Conservation (phyloP, 1,140 invertebrate genomes). For the Drosophila teissieri region DNA sequence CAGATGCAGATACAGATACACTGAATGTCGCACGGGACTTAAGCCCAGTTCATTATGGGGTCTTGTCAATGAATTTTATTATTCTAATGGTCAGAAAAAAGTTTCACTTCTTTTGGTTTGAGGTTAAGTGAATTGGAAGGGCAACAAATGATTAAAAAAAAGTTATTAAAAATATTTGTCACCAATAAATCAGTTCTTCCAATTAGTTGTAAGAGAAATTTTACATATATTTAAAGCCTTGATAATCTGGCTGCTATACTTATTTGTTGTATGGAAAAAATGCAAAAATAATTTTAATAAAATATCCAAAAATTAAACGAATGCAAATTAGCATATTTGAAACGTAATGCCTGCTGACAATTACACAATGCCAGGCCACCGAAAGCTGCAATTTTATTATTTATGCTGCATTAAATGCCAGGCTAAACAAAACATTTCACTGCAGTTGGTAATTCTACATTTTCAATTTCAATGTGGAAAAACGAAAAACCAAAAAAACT, state of each 20-base stretch:
- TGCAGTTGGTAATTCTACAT: conserved; percentile 11
- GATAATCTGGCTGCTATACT: background rate
- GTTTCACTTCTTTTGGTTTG: background rate
- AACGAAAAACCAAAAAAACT: conserved; percentile 2
- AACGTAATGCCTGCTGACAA: conserved; percentile 74
- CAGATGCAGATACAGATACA: conserved; percentile 36
- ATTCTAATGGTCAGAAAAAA: conserved; percentile 20
- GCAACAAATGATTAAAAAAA: too few relatives aligned
- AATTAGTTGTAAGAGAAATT: conserved; percentile 1
- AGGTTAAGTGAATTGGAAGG: too few relatives aligned
- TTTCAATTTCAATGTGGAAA: conserved; percentile 19
- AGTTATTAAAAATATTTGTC: background rate
- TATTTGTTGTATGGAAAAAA: conserved; percentile 4
- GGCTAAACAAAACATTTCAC: conserved; percentile 29
- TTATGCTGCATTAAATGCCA: conserved; percentile 68
- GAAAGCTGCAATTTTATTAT: conserved; percentile 63
- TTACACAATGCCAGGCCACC: conserved; percentile 41
- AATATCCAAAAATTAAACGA: conserved; percentile 57
- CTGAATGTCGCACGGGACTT: background rate
- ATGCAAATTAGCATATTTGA: conserved; percentile 78
- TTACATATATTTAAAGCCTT: background rate
- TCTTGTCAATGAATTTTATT: conserved; percentile 7
- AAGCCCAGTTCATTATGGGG: conserved; percentile 18
- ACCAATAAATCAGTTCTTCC: background rate
- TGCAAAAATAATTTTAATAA: conserved; percentile 38